phyloP scores from a whole-genome alignment of 2,797 vertebrate genomes.

The Xiphophorus birchmanni region DNA sequence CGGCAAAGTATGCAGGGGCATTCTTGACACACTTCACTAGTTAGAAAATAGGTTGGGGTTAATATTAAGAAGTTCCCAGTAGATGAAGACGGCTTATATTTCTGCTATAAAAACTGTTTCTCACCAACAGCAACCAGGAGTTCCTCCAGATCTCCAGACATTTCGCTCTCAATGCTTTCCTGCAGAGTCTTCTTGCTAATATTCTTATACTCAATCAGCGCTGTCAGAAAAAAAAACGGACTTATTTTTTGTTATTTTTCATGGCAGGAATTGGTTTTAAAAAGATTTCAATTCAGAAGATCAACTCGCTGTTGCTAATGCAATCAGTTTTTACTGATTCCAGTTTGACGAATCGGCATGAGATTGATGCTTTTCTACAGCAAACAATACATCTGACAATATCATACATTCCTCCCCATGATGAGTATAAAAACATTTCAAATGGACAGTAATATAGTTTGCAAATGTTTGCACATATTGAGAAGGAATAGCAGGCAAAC shows the following conservation, averaged over 20 bases:
- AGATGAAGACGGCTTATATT: too few species aligned
- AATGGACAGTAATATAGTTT: neutral
- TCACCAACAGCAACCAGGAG: conserved; percentile 88
- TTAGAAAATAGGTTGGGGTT: neutral
- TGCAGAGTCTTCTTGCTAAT: conserved; percentile 88
- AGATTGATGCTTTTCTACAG: neutral
- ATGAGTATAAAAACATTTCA: neutral
- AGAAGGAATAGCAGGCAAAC: conserved; percentile 14
- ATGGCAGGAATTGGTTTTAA: neutral
- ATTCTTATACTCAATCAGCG: conserved; percentile 86
- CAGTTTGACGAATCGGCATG: neutral
- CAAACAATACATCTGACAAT: neutral
- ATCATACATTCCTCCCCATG: neutral
- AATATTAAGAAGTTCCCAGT: neutral
- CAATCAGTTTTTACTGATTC: neutral
- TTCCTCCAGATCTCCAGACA: conserved; percentile 85
- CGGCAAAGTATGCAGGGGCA: conserved; percentile 85
- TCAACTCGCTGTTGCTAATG: neutral
- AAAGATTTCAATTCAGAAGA: neutral
- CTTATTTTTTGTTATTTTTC: neutral
- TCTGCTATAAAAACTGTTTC: conserved; percentile 20
- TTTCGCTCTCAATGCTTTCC: conserved; percentile 88
- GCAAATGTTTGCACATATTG: neutral
- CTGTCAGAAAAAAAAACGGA: conserved; percentile 66
- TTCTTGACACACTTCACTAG: conserved; percentile 87